These are phyloP conservation scores for Tipula lateralis DNA, from an alignment of 2,888 invertebrate genomes.

Conservation along the genomic window DNA sequence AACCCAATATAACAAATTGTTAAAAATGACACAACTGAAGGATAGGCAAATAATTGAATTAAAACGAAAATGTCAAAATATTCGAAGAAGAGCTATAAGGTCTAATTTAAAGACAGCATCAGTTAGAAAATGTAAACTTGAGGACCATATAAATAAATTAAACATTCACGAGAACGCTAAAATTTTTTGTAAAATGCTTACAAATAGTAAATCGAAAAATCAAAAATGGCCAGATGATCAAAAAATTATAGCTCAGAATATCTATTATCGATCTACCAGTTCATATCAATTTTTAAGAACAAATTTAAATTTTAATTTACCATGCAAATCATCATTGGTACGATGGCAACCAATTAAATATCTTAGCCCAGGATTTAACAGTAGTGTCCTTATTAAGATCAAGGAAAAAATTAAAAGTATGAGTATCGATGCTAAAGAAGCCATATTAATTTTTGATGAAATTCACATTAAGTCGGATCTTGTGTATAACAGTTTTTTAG, in stretches of 20 bases:
- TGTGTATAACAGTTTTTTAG: background rate
- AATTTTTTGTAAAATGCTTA: background rate
- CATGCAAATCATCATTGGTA: background rate
- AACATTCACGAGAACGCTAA: background rate
- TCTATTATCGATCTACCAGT: background rate
- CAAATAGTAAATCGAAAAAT: background rate
- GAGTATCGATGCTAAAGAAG: background rate
- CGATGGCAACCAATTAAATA: background rate
- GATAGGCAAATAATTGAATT: no score
- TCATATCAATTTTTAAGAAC: background rate
- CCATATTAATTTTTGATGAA: background rate
- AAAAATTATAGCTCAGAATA: no score
- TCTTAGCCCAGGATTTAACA: background rate
- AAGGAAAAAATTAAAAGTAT: background rate
- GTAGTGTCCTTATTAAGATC: background rate
- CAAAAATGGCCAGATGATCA: no score
- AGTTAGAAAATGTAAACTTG: background rate
- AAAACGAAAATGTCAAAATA: no score
- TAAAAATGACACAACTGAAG: no score
- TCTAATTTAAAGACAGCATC: no score
- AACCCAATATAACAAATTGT: no score
- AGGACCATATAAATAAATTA: no score
- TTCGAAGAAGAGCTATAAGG: no score
- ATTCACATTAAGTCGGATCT: background rate
- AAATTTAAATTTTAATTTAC: background rate